Evolutionary conservation across 2,888 invertebrate genomes (phyloP).

Genomic region (Eilema depressum): DNA sequence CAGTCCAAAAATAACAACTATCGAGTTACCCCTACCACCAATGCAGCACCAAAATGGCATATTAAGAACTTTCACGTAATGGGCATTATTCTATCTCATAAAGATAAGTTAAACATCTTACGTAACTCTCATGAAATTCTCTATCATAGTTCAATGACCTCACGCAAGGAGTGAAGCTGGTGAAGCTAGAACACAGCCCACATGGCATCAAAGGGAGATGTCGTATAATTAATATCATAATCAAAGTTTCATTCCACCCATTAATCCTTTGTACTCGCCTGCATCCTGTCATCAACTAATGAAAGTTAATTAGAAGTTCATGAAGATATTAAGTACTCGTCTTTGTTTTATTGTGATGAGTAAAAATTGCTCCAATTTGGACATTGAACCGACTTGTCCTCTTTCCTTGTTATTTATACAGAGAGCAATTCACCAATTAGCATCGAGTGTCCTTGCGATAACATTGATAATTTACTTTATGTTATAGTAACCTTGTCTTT

Average conservation of each 20-base stretch:
- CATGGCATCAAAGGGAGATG: conserved; percentile 45
- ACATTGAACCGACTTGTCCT: background rate
- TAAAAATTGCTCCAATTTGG: background rate
- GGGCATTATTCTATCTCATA: too few relatives aligned
- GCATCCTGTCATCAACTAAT: conserved; percentile 66
- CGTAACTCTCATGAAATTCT: background rate
- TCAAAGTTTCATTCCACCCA: conserved; percentile 55
- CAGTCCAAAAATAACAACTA: too few relatives aligned
- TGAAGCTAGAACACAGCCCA: conserved; percentile 24
- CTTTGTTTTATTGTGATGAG: conserved; percentile 11
- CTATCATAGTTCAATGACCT: conserved; percentile 26
- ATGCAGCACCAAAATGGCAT: too few relatives aligned
- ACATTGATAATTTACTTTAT: conserved; percentile 1
- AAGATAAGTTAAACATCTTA: too few relatives aligned
- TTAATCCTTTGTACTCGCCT: conserved; percentile 69
- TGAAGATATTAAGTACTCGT: conserved; percentile 28
- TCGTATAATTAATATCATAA: conserved; percentile 37
- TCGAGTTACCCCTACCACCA: too few relatives aligned
- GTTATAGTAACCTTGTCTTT: background rate
- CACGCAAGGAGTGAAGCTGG: background rate
- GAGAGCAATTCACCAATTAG: background rate
- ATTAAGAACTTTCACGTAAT: too few relatives aligned
- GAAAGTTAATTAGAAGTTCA: conserved; percentile 57
- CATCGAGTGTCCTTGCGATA: background rate
- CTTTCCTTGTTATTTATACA: conserved; percentile 2